Percentiles rank a stretch among this genome's conserved stretches.
phyloP scores from a whole-genome alignment of 1,140 invertebrate species.

The Nomia melanderi region DNA sequence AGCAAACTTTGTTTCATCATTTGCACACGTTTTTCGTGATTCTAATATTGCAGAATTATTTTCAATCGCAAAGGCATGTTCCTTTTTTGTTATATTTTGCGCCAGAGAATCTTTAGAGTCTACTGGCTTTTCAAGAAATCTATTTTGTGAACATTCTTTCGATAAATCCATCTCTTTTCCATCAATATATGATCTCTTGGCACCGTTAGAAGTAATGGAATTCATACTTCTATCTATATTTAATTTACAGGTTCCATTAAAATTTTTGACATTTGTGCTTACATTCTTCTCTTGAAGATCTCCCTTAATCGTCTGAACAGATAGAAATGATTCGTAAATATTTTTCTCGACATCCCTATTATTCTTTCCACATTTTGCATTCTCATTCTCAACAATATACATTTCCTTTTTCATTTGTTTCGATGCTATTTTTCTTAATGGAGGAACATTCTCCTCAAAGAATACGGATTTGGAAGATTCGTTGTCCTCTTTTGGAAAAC shows the following conservation, averaged over 20 bases:
- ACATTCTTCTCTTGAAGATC: too few relatives aligned
- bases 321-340: not conserved
- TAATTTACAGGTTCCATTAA: too few relatives aligned
- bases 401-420: not conserved
- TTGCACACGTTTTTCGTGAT: not conserved
- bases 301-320: not conserved
- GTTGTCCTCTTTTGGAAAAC: not conserved
- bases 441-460: not conserved
- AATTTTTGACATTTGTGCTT: too few relatives aligned
- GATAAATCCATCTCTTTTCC: not conserved
- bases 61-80: not conserved
- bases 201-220: not conserved
- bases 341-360: not conserved
- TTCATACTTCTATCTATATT: not conserved
- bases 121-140: not conserved
- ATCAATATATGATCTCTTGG: too few relatives aligned
- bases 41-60: not conserved
- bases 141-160: not conserved
- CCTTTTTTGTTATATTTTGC: not conserved
- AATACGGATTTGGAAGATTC: not conserved
- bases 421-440: too few relatives aligned
- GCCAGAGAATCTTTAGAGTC: too few relatives aligned
- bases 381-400: not conserved
- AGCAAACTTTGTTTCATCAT: not conserved
- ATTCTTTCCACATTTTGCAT: not conserved